phyloP scores from a whole-genome alignment of 1,140 invertebrate species.

The Dreissena rostriformis region DNA sequence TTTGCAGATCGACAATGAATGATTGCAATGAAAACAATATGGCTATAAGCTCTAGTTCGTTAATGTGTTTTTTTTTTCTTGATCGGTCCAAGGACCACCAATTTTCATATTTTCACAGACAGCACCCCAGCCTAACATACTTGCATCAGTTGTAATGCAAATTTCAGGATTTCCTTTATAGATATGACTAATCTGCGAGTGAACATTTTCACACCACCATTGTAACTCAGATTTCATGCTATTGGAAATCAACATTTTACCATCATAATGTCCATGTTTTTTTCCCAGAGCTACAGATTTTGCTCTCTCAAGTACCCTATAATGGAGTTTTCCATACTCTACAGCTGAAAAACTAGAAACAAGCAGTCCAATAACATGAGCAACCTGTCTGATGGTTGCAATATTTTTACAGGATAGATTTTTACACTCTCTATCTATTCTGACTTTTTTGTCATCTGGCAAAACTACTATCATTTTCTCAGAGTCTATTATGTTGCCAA shows the following conservation, averaged over 20 bases:
- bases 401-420: background rate
- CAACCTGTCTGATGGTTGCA: slow-evolving; percentile 19
- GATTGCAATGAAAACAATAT: too few species aligned
- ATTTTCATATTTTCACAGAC: too few species aligned
- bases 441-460: slow-evolving; percentile 10
- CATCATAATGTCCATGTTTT: slow-evolving; percentile 37
- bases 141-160: too few species aligned
- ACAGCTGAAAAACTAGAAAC: slow-evolving; percentile 42
- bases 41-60: too few species aligned
- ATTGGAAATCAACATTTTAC: slow-evolving; percentile 7
- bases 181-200: too few species aligned
- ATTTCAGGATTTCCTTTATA: too few species aligned
- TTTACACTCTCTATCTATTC: slow-evolving; percentile 23
- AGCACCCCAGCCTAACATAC: too few species aligned
- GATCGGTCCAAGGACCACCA: too few species aligned
- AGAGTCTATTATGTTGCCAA: slow-evolving; percentile 50
- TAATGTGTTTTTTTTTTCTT: too few species aligned
- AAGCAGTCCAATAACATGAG: slow-evolving; percentile 24
- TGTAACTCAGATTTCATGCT: slow-evolving; percentile 36
- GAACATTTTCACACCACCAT: too few species aligned
- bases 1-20: too few species aligned
- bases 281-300: slow-evolving; percentile 28
- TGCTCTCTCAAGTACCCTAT: slow-evolving; percentile 47
- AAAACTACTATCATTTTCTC: slow-evolving; percentile 46
- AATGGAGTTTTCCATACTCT: slow-evolving; percentile 44